Evolutionary conservation across 2,113 vertebrate genomes (phyloP).

Genomic region (Gymnocephalus cernua): DNA sequence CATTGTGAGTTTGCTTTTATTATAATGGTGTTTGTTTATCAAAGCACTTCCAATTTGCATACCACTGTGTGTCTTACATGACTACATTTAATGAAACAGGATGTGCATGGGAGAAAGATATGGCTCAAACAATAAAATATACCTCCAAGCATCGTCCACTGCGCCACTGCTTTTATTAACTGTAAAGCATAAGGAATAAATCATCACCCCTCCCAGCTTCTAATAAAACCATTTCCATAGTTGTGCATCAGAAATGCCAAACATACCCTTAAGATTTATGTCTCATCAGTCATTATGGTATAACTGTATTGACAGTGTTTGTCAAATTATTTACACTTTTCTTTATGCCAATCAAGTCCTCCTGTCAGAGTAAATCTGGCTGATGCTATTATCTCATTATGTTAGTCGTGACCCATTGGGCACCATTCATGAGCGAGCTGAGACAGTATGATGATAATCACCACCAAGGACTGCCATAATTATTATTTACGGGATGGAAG

Average conservation of each 20-base stretch:
- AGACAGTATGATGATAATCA: conserved; percentile 44
- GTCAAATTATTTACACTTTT: conserved; percentile 33
- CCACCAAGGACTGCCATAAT: conserved; percentile 32
- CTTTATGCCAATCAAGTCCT: conserved; percentile 32
- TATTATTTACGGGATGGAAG: conserved; percentile 62
- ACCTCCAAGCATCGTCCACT: not conserved
- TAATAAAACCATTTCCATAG: conserved; percentile 34
- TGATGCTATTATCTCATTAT: conserved; percentile 58
- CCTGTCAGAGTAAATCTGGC: conserved; percentile 51
- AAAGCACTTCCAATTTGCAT: conserved; percentile 21
- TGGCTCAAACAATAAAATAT: conserved; percentile 3
- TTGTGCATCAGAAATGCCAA: conserved; percentile 37
- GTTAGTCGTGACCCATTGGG: conserved; percentile 54
- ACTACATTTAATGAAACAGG: conserved; percentile 30
- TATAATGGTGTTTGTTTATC: conserved; percentile 24
- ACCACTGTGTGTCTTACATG: conserved; percentile 12
- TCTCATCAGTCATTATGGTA: conserved; percentile 16
- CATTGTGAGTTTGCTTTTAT: conserved; percentile 15
- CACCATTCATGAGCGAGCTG: conserved; percentile 27
- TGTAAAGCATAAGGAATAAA: conserved; percentile 52
- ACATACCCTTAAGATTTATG: conserved; percentile 31
- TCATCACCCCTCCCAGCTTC: conserved; percentile 41
- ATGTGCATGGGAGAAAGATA: not conserved
- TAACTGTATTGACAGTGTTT: conserved; percentile 33
- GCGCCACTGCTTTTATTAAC: conserved; percentile 23